A percentile compares a stretch with the other conserved stretches of the same genome.
These are phyloP conservation scores for Meta bourneti DNA, from an alignment of 2,888 invertebrate species.

Conservation along the genomic window DNA sequence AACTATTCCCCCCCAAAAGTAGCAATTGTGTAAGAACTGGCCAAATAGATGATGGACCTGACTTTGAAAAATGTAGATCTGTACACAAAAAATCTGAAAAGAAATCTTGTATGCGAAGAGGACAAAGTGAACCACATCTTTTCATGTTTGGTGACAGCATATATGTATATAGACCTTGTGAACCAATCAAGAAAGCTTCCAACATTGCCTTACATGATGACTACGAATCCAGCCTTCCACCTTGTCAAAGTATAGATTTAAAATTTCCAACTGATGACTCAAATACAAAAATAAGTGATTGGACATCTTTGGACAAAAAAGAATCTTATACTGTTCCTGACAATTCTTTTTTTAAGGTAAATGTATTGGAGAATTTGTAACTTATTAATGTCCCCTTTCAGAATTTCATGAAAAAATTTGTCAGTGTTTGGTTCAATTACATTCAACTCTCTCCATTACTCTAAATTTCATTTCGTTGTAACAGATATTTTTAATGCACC, in stretches of 20 bases:
- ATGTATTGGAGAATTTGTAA: neutral
- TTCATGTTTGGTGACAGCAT: constrained; percentile 71
- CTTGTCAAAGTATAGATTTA: constrained; percentile 74
- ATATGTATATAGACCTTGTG: constrained; percentile 73
- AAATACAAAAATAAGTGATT: constrained; percentile 40
- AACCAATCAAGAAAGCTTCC: constrained; percentile 66
- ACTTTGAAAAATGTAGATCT: constrained; percentile 18
- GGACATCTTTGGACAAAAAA: constrained; percentile 37
- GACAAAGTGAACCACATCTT: constrained; percentile 72
- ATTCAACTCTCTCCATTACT: no score
- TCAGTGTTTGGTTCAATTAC: neutral
- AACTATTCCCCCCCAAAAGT: neutral
- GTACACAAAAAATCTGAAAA: constrained; percentile 27
- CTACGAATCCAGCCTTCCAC: constrained; percentile 62
- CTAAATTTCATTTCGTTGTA: no score
- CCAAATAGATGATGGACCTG: constrained; percentile 3
- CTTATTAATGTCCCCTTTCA: neutral
- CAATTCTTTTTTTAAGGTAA: constrained; percentile 49
- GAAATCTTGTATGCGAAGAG: constrained; percentile 25
- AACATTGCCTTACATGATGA: constrained; percentile 65
- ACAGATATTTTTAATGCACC: no score
- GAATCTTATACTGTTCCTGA: constrained; percentile 29
- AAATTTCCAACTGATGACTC: constrained; percentile 71
- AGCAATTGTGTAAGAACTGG: neutral
- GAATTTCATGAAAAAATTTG: neutral